Evolutionary conservation across 2,113 vertebrate genomes (phyloP).

Genomic region (Xiphophorus maculatus): DNA sequence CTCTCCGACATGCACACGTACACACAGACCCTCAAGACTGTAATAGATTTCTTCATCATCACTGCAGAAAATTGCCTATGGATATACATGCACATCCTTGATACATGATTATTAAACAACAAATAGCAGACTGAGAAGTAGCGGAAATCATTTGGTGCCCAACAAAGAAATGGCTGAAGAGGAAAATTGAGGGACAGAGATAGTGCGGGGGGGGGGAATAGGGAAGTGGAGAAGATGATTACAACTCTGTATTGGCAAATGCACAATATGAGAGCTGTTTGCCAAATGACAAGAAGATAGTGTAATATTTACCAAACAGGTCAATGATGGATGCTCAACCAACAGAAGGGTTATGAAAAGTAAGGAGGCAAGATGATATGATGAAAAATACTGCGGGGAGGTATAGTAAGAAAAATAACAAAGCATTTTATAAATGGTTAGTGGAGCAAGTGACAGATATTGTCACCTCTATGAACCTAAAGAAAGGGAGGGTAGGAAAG

Average conservation of each 20-base stretch:
- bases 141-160: slow-evolving; percentile 37
- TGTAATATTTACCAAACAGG: slow-evolving; percentile 60
- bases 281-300: slow-evolving; percentile 48
- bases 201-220: background rate
- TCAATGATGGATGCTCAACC: slow-evolving; percentile 57
- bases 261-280: slow-evolving; percentile 51
- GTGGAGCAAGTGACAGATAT: slow-evolving; percentile 32
- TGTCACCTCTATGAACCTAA: slow-evolving; percentile 15
- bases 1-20: background rate
- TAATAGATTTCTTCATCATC: slow-evolving; percentile 62
- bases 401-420: slow-evolving; percentile 4
- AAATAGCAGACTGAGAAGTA: slow-evolving; percentile 35
- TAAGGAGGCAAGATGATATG: slow-evolving; percentile 22
- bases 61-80: slow-evolving; percentile 52
- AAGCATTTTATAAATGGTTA: slow-evolving; percentile 53
- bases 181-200: slow-evolving; percentile 10
- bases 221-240: slow-evolving; percentile 48
- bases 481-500: background rate
- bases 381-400: slow-evolving; percentile 16
- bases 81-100: slow-evolving; percentile 49
- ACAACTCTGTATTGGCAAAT: slow-evolving; percentile 57
- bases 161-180: slow-evolving; percentile 15
- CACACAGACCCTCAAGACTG: slow-evolving; percentile 21
- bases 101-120: slow-evolving; percentile 66
- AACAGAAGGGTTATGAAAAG: slow-evolving; percentile 34